phyloP scores from a whole-genome alignment of 2,797 vertebrate genomes.

The Acomys russatus region DNA sequence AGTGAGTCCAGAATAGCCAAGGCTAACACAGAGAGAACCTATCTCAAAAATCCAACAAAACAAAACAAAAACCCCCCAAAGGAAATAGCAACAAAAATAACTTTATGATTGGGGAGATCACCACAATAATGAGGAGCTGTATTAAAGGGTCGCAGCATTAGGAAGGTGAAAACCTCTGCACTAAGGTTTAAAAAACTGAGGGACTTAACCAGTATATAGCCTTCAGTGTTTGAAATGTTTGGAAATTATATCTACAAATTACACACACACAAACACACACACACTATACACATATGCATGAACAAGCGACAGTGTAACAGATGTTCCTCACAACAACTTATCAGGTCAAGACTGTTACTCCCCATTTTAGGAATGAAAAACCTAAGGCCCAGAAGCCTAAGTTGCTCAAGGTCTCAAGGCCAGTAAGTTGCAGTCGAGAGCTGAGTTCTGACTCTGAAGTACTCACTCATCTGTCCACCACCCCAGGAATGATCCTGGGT shows the following conservation, averaged over 20 bases:
- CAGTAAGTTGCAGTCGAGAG: conserved; percentile 55
- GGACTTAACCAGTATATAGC: not conserved
- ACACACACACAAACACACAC: no score
- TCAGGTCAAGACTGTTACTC: conserved; percentile 63
- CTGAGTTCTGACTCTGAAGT: conserved; percentile 46
- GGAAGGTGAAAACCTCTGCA: not conserved
- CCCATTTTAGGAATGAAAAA: conserved; percentile 67
- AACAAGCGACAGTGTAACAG: conserved; percentile 44
- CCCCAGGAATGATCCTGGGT: not conserved
- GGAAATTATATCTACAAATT: not conserved
- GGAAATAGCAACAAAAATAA: not conserved
- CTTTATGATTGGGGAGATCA: not conserved
- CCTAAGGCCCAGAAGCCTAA: conserved; percentile 67
- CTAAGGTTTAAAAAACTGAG: not conserved
- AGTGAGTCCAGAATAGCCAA: no score
- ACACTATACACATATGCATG: not conserved
- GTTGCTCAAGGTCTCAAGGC: conserved; percentile 60
- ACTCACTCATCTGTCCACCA: not conserved
- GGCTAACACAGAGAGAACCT: no score
- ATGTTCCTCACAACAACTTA: conserved; percentile 52
- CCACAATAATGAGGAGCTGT: not conserved
- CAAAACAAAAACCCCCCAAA: no score
- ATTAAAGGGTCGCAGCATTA: not conserved
- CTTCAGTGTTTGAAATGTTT: conserved; percentile 39
- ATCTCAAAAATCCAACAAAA: no score